These are phyloP conservation scores for Seladonia tumulorum DNA, from an alignment of 2,888 invertebrate genomes.

Conservation along the genomic window DNA sequence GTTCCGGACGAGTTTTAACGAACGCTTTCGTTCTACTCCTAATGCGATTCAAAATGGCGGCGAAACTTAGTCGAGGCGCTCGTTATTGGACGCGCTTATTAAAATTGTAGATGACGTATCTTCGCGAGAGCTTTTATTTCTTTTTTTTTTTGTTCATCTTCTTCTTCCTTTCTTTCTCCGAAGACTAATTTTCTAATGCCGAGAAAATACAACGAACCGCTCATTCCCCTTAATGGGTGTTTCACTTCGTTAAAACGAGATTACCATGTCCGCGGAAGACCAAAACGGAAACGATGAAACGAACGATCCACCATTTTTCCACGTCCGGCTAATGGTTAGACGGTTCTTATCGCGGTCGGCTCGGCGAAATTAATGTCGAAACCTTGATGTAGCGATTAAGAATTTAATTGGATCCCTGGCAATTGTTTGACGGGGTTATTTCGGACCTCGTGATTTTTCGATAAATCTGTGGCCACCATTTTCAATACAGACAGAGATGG, in stretches of 20 bases:
- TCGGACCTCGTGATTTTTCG: not conserved
- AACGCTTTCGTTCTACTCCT: not conserved
- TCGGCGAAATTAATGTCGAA: not conserved
- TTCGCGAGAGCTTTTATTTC: not conserved
- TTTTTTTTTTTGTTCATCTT: not conserved
- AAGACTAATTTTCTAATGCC: not conserved
- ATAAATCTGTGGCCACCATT: not conserved
- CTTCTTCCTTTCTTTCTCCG: not conserved
- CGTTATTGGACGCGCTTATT: not conserved
- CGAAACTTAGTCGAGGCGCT: not conserved
- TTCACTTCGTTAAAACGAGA: not conserved
- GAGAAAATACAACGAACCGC: not conserved
- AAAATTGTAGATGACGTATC: not conserved
- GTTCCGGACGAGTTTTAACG: not conserved
- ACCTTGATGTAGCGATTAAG: not conserved
- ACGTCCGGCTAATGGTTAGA: not conserved
- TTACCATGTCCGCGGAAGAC: not conserved
- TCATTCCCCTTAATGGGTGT: not conserved
- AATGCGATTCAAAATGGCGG: constrained; percentile 10
- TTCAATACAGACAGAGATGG: not conserved
- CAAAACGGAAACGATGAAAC: not conserved
- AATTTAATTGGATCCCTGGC: not conserved
- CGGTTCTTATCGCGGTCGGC: not conserved
- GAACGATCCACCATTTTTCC: constrained; percentile 4
- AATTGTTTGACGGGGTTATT: not conserved